phyloP scores from a whole-genome alignment of 2,113 vertebrate genomes.

The Hippoglossus stenolepis region DNA sequence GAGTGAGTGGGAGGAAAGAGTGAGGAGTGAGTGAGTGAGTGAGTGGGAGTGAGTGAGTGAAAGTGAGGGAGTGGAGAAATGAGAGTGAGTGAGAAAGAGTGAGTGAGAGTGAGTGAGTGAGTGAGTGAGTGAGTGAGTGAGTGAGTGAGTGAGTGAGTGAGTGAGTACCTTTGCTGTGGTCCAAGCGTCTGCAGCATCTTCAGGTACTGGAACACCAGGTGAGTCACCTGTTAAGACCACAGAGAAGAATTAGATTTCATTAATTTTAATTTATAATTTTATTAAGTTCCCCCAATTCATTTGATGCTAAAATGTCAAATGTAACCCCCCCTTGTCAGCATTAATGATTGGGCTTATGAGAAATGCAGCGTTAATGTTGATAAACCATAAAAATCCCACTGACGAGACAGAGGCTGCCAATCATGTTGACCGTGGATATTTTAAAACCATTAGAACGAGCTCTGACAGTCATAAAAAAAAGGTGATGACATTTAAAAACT shows the following conservation, averaged over 20 bases:
- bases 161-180: constrained; percentile 88
- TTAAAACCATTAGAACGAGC: constrained; percentile 29
- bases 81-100: neutral
- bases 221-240: constrained; percentile 86
- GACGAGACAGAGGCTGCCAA: constrained; percentile 6
- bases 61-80: no score
- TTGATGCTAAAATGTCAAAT: neutral
- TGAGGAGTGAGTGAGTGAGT: no score
- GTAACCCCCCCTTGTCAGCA: neutral
- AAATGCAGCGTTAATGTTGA: neutral
- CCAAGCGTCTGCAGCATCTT: constrained; percentile 94
- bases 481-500: constrained; percentile 21
- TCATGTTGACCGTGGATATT: neutral
- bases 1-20: no score
- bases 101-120: no score
- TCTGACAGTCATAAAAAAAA: constrained; percentile 14
- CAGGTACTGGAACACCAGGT: constrained; percentile 95
- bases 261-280: no score
- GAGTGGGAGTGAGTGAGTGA: no score
- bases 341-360: neutral
- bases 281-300: neutral
- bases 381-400: neutral
- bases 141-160: neutral
- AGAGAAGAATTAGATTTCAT: no score
- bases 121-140: no score